A percentile compares a stretch with the other conserved stretches of the same genome.
Conservation (phyloP, 2,888 invertebrate genomes). For the Orthosia gothica region DNA sequence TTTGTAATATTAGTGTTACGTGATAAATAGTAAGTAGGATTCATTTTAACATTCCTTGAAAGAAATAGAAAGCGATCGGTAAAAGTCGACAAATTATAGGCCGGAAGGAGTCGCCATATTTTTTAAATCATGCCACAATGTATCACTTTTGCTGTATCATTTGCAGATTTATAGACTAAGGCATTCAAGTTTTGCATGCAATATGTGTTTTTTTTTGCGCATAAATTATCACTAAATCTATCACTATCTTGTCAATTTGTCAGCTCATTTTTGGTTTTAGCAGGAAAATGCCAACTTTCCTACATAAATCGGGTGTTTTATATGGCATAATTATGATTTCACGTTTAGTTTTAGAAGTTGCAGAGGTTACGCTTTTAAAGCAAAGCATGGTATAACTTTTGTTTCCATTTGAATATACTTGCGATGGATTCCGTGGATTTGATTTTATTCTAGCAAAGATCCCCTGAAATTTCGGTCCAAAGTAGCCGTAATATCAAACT, state of each 20-base stretch:
- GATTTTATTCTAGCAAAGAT: too few relatives aligned
- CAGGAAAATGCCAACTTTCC: not conserved
- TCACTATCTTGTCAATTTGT: not conserved
- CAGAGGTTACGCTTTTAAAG: too few relatives aligned
- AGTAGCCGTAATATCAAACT: too few relatives aligned
- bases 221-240: not conserved
- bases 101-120: slow-evolving; percentile 17
- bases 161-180: slow-evolving; percentile 1
- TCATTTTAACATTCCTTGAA: not conserved
- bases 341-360: too few relatives aligned
- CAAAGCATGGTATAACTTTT: too few relatives aligned
- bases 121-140: not conserved
- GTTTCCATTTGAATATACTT: too few relatives aligned
- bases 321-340: too few relatives aligned
- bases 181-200: not conserved
- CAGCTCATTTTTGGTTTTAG: not conserved
- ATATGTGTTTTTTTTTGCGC: not conserved
- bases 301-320: not conserved
- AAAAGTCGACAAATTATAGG: not conserved
- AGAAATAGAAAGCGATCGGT: slow-evolving; percentile 36
- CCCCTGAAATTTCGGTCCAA: too few relatives aligned
- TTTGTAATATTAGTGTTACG: too few relatives aligned
- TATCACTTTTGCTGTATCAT: too few relatives aligned
- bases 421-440: too few relatives aligned
- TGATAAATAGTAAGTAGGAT: too few relatives aligned